Percentiles rank a stretch among this genome's conserved stretches.
Evolutionary conservation across 2,888 invertebrate genomes (phyloP).

Genomic region (Ichneumon xanthorius): DNA sequence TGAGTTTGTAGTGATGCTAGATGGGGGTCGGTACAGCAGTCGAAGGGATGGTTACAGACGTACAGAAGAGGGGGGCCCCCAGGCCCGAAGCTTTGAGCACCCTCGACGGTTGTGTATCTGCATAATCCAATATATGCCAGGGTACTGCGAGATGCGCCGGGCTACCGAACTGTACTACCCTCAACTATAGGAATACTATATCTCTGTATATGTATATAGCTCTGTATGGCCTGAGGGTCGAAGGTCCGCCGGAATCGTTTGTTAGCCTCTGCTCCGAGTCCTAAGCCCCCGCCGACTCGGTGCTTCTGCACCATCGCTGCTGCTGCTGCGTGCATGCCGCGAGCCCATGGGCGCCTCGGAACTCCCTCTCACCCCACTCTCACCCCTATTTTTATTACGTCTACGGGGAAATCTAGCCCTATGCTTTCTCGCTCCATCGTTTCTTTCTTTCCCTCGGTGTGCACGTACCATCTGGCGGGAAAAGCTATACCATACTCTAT

Average conservation of each 20-base stretch:
- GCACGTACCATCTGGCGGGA: constrained; percentile 68
- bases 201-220: constrained; percentile 29
- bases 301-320: constrained; percentile 56
- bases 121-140: constrained; percentile 81
- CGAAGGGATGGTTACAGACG: constrained; percentile 61
- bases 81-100: constrained; percentile 71
- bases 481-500: constrained; percentile 60
- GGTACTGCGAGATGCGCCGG: constrained; percentile 63
- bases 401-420: constrained; percentile 82
- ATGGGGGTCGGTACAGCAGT: constrained; percentile 39
- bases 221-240: constrained; percentile 69
- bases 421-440: constrained; percentile 61
- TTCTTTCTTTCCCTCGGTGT: constrained; percentile 61
- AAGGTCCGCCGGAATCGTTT: constrained; percentile 78
- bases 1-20: constrained; percentile 41
- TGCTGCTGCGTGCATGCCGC: constrained; percentile 53
- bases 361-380: constrained; percentile 22
- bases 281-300: constrained; percentile 62
- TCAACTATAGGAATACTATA: constrained; percentile 25
- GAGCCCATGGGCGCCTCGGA: constrained; percentile 46
- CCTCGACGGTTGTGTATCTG: constrained; percentile 75
- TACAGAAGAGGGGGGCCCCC: constrained; percentile 41
- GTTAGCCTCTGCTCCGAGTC: constrained; percentile 71
- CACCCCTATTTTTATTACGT: constrained; percentile 79
- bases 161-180: constrained; percentile 51